Evolutionary conservation across 2,797 vertebrate genomes (phyloP), one percentile per base, ranked within the genome.

Genomic region (Falco cherrug): DNA sequence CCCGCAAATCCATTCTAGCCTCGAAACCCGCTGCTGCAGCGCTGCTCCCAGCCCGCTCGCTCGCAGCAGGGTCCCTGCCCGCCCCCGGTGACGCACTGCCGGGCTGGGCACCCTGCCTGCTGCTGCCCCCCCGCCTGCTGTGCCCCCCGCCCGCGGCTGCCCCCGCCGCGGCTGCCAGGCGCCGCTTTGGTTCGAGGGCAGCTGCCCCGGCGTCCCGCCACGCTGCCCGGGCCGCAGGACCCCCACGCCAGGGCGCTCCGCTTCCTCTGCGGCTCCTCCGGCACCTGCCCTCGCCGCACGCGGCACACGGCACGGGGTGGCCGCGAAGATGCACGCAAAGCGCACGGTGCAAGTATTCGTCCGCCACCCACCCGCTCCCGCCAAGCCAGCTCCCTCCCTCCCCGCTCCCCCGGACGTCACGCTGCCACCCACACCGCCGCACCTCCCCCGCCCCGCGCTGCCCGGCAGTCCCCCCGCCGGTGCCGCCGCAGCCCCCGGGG

Each of bases 191-290:
- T 6, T 11, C 11, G 41, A 41, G 41, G 11, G 41, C 11, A 41
- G 41, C 41, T 11, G 41, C 41, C 41, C 41, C 41, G 13, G 41
- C 41, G 41, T 11, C 41, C 41, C 41, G 11, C 41, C 41, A 41
- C 13, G 41, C 41, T 11, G 41, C 11, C 41, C 11, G 41, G 11
- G 41, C 41, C 41, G 41, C 11, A 41, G 41, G 13, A 11, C 41
- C 41, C 41, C 25, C 22, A 2, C 0, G 4, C 16, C 47, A 4
- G 2, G 4, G 21, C 0, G 28, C 4, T 53, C 41, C 3, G 5
- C 35, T 37, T 68, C 41, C 41, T 31, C 9, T 19, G 33, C 45
- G 7, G 25, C 2, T 61, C 75, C 70, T 68, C 26, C 5, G 25
- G 14, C 26, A 20, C 3, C 29, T 0, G 1, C 69, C 45, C 39